Evolutionary conservation across 2,888 invertebrate species (phyloP).

Genomic region (Oconnorella tubifera): DNA sequence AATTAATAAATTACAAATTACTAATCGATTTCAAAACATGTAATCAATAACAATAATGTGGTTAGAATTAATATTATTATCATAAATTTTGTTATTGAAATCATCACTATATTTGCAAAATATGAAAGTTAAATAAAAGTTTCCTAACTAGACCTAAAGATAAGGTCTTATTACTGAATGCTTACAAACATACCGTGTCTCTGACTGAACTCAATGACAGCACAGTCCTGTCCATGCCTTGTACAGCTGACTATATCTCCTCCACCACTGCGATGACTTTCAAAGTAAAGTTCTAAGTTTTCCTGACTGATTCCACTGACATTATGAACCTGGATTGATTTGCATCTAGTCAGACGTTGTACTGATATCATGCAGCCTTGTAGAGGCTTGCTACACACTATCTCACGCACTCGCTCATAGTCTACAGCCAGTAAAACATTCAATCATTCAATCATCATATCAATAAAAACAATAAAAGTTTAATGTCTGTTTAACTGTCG

Average conservation of each 20-base stretch:
- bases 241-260: background rate
- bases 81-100: too few relatives aligned
- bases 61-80: too few relatives aligned
- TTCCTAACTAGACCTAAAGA: too few relatives aligned
- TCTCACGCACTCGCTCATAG: background rate
- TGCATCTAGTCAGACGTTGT: constrained; percentile 2
- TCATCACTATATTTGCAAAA: too few relatives aligned
- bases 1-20: too few relatives aligned
- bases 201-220: constrained; percentile 14
- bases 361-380: constrained; percentile 21
- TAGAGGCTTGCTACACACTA: constrained; percentile 12
- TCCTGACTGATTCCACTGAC: constrained; percentile 3
- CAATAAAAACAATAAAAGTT: too few relatives aligned
- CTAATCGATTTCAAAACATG: too few relatives aligned
- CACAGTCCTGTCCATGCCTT: background rate
- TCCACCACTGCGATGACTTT: constrained; percentile 7
- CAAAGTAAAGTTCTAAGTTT: constrained; percentile 18
- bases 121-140: too few relatives aligned
- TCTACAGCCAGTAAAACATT: constrained; percentile 10
- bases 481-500: too few relatives aligned
- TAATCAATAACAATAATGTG: too few relatives aligned
- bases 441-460: background rate
- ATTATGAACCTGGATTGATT: constrained; percentile 14
- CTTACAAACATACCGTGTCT: constrained; percentile 9
- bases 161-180: too few relatives aligned